Percentiles rank a stretch among this genome's conserved stretches.
Evolutionary conservation across 1,140 invertebrate species (phyloP).

Genomic region (Periplaneta americana): DNA sequence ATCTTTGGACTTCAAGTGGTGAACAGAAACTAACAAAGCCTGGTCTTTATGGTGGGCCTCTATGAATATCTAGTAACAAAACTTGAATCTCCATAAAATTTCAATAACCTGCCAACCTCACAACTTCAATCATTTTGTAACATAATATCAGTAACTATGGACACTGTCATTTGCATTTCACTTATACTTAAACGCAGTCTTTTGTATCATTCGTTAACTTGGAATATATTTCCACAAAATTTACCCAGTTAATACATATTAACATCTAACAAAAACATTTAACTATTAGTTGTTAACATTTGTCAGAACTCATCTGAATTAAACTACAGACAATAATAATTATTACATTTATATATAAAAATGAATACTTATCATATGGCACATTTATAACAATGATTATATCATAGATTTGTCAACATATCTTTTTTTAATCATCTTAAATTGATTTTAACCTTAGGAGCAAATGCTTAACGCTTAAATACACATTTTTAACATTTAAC

Average conservation of each 20-base stretch:
- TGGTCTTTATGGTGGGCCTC: not conserved
- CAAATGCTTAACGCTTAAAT: not conserved
- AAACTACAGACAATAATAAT: slow-evolving; percentile 5
- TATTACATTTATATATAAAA: slow-evolving; percentile 2
- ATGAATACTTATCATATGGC: slow-evolving; percentile 9
- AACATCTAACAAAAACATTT: not conserved
- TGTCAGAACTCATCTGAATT: not conserved
- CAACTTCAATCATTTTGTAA: not conserved
- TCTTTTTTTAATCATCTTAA: not conserved
- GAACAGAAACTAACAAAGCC: not conserved
- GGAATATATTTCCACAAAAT: not conserved
- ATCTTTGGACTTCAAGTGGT: not conserved
- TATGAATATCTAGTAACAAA: not conserved
- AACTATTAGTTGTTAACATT: not conserved
- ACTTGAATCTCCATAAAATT: not conserved
- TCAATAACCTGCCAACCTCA: not conserved
- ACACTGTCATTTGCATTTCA: not conserved
- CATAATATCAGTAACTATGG: not conserved
- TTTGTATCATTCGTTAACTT: not conserved
- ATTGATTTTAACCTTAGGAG: not conserved
- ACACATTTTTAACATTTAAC: not conserved
- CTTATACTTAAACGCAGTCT: not conserved
- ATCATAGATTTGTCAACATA: slow-evolving; percentile 2
- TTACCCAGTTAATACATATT: not conserved
- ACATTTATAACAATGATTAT: slow-evolving; percentile 10